These are phyloP conservation scores for Hirundo rustica DNA, from an alignment of 2,797 vertebrate species.

Conservation along the genomic window DNA sequence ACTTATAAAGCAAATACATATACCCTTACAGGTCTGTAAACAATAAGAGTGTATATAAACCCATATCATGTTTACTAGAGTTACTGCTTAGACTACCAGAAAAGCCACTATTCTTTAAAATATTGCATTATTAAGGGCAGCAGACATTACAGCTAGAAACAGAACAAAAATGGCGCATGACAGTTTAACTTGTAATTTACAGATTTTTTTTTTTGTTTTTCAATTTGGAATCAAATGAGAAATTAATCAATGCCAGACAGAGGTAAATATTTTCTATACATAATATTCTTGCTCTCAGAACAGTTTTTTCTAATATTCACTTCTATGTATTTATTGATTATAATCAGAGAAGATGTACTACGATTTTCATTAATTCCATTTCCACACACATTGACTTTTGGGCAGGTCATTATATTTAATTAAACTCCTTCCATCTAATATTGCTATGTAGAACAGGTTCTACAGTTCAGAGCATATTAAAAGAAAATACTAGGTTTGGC, in stretches of 20 bases:
- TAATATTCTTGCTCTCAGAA: neutral
- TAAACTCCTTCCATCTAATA: constrained; percentile 36
- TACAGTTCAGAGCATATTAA: neutral
- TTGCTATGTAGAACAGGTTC: neutral
- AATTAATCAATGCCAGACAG: neutral
- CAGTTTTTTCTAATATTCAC: constrained; percentile 11
- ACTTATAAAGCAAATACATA: neutral
- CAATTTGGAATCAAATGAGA: neutral
- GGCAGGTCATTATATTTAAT: constrained; percentile 52
- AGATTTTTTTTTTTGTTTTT: neutral
- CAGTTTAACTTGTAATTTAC: neutral
- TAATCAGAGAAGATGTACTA: constrained; percentile 38
- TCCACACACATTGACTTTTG: constrained; percentile 32
- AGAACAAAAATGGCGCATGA: neutral
- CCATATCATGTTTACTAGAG: neutral
- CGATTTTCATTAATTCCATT: constrained; percentile 15
- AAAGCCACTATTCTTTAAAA: neutral
- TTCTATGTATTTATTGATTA: constrained; percentile 16
- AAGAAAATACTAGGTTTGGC: neutral
- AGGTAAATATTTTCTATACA: neutral
- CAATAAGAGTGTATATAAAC: neutral
- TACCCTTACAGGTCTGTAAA: neutral
- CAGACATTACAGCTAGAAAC: neutral
- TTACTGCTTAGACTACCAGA: neutral
- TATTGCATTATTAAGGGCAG: neutral